These are phyloP conservation scores for Phenganax marumi DNA, from an alignment of 92 coral and sea anemone species.

Conservation along the genomic window DNA sequence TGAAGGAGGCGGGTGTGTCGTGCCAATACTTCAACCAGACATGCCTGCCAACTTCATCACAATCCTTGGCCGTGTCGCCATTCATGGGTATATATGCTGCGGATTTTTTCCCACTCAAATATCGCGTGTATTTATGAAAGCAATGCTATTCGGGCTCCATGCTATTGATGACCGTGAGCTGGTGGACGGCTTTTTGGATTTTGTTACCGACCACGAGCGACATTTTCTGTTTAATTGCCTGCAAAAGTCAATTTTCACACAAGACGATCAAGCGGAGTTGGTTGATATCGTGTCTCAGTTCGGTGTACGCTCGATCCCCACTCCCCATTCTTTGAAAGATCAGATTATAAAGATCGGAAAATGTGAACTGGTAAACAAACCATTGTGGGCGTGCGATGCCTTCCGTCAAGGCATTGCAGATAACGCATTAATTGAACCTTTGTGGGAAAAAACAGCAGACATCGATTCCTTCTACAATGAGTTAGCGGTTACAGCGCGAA, in stretches of 20 bases:
- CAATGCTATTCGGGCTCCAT: background rate
- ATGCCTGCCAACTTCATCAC: background rate
- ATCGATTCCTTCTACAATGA: background rate
- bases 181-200: background rate
- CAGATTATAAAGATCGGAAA: background rate
- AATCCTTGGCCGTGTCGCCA: constrained; percentile 4
- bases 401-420: background rate
- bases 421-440: background rate
- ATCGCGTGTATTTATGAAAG: background rate
- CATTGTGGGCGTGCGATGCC: background rate
- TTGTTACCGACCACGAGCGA: constrained; percentile 3
- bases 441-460: background rate
- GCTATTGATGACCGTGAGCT: background rate
- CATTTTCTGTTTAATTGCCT: background rate
- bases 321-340: background rate
- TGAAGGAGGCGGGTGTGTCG: constrained; percentile 1
- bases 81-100: constrained; percentile 12
- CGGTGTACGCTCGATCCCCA: background rate
- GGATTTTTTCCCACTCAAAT: constrained; percentile 2
- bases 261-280: background rate
- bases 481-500: background rate
- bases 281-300: constrained; percentile 7
- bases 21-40: background rate
- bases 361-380: background rate
- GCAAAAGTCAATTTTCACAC: background rate